phyloP scores from a whole-genome alignment of 2,113 vertebrate species.

The Stictonetta naevosa region DNA sequence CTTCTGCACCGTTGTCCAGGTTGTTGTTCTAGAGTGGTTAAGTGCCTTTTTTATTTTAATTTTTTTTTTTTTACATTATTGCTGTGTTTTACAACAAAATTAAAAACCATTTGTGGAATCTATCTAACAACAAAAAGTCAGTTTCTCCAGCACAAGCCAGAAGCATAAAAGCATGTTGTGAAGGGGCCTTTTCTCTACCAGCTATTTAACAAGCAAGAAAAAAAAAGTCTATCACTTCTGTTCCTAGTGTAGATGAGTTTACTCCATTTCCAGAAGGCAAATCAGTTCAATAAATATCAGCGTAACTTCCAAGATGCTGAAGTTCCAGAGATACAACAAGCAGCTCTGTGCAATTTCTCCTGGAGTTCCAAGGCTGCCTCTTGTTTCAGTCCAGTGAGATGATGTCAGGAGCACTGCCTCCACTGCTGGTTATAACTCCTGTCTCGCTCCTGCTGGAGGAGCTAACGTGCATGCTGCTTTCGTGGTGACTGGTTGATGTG shows the following conservation, averaged over 20 bases:
- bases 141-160: constrained; percentile 21
- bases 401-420: constrained; percentile 84
- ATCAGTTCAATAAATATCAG: constrained; percentile 77
- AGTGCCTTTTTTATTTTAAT: constrained; percentile 53
- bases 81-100: constrained; percentile 71
- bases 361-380: constrained; percentile 12
- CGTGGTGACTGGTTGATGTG: constrained; percentile 82
- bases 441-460: constrained; percentile 82
- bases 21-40: constrained; percentile 27
- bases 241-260: constrained; percentile 8
- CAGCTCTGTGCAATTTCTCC: constrained; percentile 32
- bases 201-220: background rate
- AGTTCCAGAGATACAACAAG: background rate
- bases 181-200: constrained; percentile 31
- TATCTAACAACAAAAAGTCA: constrained; percentile 39
- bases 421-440: constrained; percentile 82
- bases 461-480: constrained; percentile 76
- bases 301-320: constrained; percentile 17
- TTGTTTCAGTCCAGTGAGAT: constrained; percentile 89
- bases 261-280: constrained; percentile 26
- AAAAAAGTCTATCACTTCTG: background rate
- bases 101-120: constrained; percentile 22
- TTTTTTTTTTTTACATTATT: constrained; percentile 81
- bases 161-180: background rate
- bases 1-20: background rate